Evolutionary conservation across 64 coral and sea anemone genomes (phyloP).

Genomic region (Astreopora myriophthalma): DNA sequence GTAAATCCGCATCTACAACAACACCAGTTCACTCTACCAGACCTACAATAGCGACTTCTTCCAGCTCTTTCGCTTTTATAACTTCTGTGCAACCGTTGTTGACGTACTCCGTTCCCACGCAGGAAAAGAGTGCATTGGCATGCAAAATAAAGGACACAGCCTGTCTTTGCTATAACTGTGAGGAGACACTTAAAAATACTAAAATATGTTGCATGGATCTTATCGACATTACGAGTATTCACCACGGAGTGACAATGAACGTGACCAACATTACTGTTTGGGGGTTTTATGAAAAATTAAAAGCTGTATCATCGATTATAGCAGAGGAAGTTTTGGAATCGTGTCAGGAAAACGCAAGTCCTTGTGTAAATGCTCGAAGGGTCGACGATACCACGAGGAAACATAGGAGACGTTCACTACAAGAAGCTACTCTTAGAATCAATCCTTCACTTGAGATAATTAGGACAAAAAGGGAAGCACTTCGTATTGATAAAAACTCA

Average conservation of each 20-base stretch:
- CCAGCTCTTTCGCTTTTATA: neutral
- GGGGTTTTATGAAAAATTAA: conserved; percentile 37
- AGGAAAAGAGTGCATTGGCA: neutral
- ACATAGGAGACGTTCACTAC: conserved; percentile 17
- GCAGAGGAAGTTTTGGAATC: neutral
- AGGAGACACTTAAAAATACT: conserved; percentile 9
- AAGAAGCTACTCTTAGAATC: neutral
- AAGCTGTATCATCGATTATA: conserved; percentile 42
- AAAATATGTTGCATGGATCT: conserved; percentile 74
- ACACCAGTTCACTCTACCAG: neutral
- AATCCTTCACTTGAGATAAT: conserved; percentile 24
- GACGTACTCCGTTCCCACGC: neutral
- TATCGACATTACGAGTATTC: conserved; percentile 8
- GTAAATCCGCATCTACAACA: neutral
- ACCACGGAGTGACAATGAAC: conserved; percentile 64
- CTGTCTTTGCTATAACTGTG: conserved; percentile 87
- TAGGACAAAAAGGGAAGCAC: conserved; percentile 7
- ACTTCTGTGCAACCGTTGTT: neutral
- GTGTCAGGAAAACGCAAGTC: neutral
- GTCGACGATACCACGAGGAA: neutral
- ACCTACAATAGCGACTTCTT: neutral
- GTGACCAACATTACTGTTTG: conserved; percentile 29
- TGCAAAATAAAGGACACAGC: conserved; percentile 26
- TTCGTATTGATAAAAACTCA: neutral
- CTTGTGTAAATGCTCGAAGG: neutral